Base-by-base conservation (phyloP, 2,797 vertebrate species). In the Aphelocoma californica region DNA sequence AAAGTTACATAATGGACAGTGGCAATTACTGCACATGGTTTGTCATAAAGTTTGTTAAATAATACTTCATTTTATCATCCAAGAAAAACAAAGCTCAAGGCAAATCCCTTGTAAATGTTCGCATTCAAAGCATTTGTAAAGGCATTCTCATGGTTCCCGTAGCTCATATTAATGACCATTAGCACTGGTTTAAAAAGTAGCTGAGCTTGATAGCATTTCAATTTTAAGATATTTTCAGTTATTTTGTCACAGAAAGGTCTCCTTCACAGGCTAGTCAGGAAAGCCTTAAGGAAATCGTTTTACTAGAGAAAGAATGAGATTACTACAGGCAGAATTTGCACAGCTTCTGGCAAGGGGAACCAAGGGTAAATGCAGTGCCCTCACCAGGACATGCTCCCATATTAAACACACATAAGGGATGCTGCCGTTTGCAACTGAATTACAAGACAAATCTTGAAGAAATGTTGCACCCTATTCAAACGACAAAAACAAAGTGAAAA, bases 401-500 rank as follows among this genome's bases (percentile, higher is more conserved):
- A 19, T 53, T 18, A 50, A 26, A 53, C 1, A 26, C 18, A 18
- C 14, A 14, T 21, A 60, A 32, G 45, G 25, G 57, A 65, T 64
- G 48, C 31, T 65, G 24, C 28, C 3, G 6, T 88, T 69, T 66
- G 51, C 32, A 54, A 60, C 81, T 74, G 64, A 69, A 70, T 86
- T 72, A 51, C 86, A 96, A 95, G 45, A 32, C 17, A 53, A 71
- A 73, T 73, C 40, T 77, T 45, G 58, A 91, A 88, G 70, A 91
- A 89, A 80, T 77, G 42, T 67, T 77, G 62, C 40, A 81, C 25
- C 74, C 45, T 79, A 57, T 81, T 92, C 71, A 88, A 97, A 91
- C 44, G 79, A 77, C 82, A 88, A 48, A 77, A 83, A 84, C 70
- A 94, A 96, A 86, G 77, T 20, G 80, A 92, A 93, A 48, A 40